Evolutionary conservation across 2,888 invertebrate species (phyloP), one percentile per base, ranked within the genome.

Genomic region (Drosophila meridiana): DNA sequence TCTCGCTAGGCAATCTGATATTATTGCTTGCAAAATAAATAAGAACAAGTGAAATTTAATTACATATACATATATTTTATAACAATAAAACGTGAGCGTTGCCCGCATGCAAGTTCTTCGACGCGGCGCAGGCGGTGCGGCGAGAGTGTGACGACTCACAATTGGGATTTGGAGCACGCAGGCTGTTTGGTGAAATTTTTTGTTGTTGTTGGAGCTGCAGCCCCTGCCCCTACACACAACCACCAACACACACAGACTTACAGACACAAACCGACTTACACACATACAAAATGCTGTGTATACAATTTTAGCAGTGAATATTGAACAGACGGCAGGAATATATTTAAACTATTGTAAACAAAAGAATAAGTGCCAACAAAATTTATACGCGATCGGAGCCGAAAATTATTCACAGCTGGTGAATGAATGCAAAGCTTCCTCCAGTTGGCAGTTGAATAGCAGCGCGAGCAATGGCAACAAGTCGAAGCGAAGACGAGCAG

Each of bases 281-380:
- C 53, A 56, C 11, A 48, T 30, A 34, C 69, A 78, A 76, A 85
- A 90, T 85, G 85, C 85, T 89, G 90, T 90, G 80, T 86, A 89
- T 90, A 90, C 87, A 83, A 80, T 70, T 87, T 81, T 89, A 89
- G 73, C 66, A 57, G 50, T 26, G 63, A 74, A 83, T 85, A 76
- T 82, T 68, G 58, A 76, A 71, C 38, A 66, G 52, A 66, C 65
- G 20, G 52, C 64, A 36, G 61, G 55, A 87, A 78, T 71, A 78
- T 71, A 90, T 82, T 78, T 72, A 82, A 87, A 75, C 70, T 82
- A 70, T 85, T 90, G 76, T 90, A 87, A 90, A 90, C 89, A 83
- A 89, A 48, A 73, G 73, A 59, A 59, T 50, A 62, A 70, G 65
- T 62, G 67, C 58, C 59, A 59, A 43, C 50, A 7, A 26, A 67